A percentile compares a stretch with the other conserved stretches of the same genome.
Conservation (phyloP, 2,888 invertebrate genomes). For the Mimachlamys varia region DNA sequence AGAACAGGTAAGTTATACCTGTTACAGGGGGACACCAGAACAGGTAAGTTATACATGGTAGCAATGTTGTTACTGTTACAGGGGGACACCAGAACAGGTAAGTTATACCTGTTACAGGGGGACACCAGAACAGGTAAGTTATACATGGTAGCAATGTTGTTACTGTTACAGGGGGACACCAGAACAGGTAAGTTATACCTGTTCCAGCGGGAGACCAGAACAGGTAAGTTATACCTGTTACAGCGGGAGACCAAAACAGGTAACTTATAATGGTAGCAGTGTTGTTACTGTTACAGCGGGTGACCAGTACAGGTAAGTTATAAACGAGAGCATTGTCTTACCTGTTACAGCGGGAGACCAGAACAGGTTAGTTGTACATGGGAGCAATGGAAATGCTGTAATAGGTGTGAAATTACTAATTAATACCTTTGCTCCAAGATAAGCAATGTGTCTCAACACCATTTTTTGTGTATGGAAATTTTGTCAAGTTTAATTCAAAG, state of each 20-base stretch:
- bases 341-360: too few relatives aligned
- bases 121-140: constrained; percentile 69
- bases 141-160: too few relatives aligned
- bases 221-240: constrained; percentile 72
- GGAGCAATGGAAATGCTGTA: too few relatives aligned
- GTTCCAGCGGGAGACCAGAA: constrained; percentile 69
- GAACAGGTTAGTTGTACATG: too few relatives aligned
- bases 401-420: too few relatives aligned
- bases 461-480: too few relatives aligned
- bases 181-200: constrained; percentile 72
- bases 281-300: constrained; percentile 69
- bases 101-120: constrained; percentile 69
- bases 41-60: constrained; percentile 62
- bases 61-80: too few relatives aligned
- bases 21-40: constrained; percentile 68
- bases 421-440: too few relatives aligned
- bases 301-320: constrained; percentile 68
- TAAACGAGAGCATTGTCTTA: too few relatives aligned
- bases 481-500: too few relatives aligned
- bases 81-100: constrained; percentile 71
- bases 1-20: constrained; percentile 72
- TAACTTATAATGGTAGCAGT: too few relatives aligned
- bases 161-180: constrained; percentile 71
- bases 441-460: too few relatives aligned
- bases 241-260: constrained; percentile 71